Conservation (phyloP, 2,797 vertebrate species). For the Myripristis jacobus region DNA sequence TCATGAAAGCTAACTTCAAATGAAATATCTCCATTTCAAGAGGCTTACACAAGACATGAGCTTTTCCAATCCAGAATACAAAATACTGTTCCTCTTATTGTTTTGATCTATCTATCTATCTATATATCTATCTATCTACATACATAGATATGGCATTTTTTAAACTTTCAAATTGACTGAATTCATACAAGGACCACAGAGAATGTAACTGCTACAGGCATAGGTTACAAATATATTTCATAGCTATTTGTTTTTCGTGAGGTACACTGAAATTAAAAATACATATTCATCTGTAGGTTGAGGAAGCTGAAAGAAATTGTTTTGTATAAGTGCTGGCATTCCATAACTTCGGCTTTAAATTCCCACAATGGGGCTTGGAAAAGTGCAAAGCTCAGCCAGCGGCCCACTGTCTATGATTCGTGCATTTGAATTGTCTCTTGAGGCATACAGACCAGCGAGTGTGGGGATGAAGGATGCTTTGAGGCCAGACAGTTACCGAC, state of each 20-base stretch:
- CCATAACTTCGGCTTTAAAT: neutral
- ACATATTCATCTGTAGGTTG: too few relatives aligned
- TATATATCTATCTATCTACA: too few relatives aligned
- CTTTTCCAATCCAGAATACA: too few relatives aligned
- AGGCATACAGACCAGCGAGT: slow-evolving; percentile 37
- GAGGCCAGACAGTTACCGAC: slow-evolving; percentile 16
- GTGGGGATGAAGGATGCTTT: slow-evolving; percentile 41
- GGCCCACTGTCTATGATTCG: slow-evolving; percentile 28
- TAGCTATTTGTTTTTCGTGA: neutral
- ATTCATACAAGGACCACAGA: neutral
- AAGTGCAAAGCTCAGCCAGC: slow-evolving; percentile 28
- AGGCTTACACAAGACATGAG: too few relatives aligned
- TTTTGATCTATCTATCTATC: too few relatives aligned
- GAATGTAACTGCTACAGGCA: neutral
- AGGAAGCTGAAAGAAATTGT: neutral
- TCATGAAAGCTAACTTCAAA: neutral
- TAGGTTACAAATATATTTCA: neutral
- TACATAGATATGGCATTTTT: neutral
- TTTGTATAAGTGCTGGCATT: neutral
- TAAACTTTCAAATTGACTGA: neutral
- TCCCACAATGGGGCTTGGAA: neutral
- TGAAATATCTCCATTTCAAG: neutral
- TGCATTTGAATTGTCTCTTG: slow-evolving; percentile 12
- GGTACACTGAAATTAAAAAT: too few relatives aligned
- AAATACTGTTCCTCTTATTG: too few relatives aligned